These are phyloP conservation scores for Anableps anableps DNA, from an alignment of 2,797 vertebrate species.

Conservation along the genomic window DNA sequence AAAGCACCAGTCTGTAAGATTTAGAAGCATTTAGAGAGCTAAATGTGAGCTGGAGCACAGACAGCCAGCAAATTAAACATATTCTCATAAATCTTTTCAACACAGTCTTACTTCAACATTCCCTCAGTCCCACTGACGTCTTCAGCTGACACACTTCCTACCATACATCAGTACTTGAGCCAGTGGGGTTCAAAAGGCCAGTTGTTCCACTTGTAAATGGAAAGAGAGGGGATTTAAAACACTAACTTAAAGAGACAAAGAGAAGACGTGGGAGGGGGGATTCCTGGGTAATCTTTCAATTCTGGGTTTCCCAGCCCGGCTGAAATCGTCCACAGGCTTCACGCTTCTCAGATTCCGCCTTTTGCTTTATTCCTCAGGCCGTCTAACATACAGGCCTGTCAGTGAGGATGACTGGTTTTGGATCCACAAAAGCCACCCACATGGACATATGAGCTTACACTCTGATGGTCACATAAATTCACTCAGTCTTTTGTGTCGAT, in stretches of 20 bases:
- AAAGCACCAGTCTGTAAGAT: neutral
- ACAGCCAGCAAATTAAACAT: constrained; percentile 30
- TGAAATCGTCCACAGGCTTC: constrained; percentile 52
- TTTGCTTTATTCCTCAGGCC: constrained; percentile 17
- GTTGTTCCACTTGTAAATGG: constrained; percentile 38
- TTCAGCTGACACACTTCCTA: constrained; percentile 48
- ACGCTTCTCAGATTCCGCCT: constrained; percentile 29
- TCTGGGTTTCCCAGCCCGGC: constrained; percentile 58
- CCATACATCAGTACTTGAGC: constrained; percentile 44
- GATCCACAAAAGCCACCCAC: constrained; percentile 40
- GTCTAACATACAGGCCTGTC: constrained; percentile 29
- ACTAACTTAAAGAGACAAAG: constrained; percentile 54
- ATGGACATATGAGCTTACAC: constrained; percentile 8
- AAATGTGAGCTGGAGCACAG: constrained; percentile 11
- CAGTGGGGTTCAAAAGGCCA: constrained; percentile 51
- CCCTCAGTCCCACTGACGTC: constrained; percentile 36
- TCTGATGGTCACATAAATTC: neutral
- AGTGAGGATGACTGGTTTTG: neutral
- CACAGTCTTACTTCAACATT: constrained; percentile 30
- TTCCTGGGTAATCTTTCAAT: constrained; percentile 33
- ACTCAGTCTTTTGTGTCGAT: neutral
- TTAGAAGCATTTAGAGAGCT: constrained; percentile 14
- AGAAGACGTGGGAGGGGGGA: constrained; percentile 20
- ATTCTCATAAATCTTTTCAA: constrained; percentile 47
- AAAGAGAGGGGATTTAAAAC: constrained; percentile 36